Conservation (phyloP, 2,113 vertebrate genomes). For the Nesogale talazaci region DNA sequence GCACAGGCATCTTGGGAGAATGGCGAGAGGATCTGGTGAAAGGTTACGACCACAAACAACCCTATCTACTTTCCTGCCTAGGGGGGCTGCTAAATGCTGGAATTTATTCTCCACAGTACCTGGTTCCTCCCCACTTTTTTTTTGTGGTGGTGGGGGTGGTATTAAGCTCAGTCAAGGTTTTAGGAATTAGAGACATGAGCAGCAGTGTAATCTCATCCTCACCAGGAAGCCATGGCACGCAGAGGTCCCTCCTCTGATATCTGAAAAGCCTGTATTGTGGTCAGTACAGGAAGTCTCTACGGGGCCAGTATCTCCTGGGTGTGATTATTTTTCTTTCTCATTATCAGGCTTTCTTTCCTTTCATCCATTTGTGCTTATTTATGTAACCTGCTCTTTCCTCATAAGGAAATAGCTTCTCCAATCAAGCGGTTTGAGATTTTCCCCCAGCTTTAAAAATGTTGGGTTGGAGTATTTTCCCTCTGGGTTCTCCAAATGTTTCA, state of each 20-base stretch:
- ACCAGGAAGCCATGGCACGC: not conserved
- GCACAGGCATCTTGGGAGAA: not conserved
- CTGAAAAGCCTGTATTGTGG: not conserved
- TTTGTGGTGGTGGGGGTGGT: not conserved
- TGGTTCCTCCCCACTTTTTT: not conserved
- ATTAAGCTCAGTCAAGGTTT: not conserved
- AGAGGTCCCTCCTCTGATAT: not conserved
- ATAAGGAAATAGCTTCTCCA: not conserved
- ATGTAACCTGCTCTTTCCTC: not conserved
- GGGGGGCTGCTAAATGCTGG: not conserved
- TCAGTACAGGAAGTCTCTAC: not conserved
- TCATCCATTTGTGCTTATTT: not conserved
- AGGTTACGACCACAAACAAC: not conserved
- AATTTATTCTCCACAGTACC: not conserved
- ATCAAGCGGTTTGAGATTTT: not conserved
- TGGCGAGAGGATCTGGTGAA: not conserved
- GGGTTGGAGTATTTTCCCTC: not conserved
- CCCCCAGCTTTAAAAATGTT: not conserved
- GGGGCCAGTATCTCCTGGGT: not conserved
- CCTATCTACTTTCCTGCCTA: not conserved
- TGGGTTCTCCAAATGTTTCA: constrained; percentile 51
- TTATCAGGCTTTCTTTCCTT: constrained; percentile 37
- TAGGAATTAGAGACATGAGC: constrained; percentile 45
- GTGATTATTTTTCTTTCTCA: not conserved
- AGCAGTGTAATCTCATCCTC: not conserved